These are phyloP conservation scores for Euura saliciscinereae DNA, from an alignment of 1,140 invertebrate genomes.

Conservation along the genomic window DNA sequence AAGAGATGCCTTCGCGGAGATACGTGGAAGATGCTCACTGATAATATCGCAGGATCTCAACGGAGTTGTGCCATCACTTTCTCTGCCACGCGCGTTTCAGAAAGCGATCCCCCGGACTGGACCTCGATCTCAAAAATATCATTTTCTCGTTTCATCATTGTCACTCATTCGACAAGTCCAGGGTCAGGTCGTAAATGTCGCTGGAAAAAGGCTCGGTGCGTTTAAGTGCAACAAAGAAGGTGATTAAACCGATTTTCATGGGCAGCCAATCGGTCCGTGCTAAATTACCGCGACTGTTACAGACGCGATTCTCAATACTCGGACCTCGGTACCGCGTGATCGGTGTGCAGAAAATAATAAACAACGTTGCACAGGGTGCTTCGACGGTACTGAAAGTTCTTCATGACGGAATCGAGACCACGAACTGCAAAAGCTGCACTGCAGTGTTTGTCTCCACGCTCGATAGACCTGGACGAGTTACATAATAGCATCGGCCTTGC, in stretches of 20 bases:
- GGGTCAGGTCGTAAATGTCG: background rate
- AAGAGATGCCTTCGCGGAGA: constrained; percentile 1
- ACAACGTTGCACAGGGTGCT: too few species aligned
- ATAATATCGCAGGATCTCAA: background rate
- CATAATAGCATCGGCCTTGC: constrained; percentile 51
- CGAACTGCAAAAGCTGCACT: too few species aligned
- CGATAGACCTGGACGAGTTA: constrained; percentile 29
- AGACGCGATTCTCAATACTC: too few species aligned
- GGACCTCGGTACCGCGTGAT: too few species aligned
- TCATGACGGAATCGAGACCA: too few species aligned
- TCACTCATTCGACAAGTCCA: background rate
- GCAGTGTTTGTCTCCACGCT: background rate
- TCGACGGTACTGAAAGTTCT: too few species aligned
- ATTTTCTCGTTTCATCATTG: background rate
- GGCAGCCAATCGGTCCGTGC: background rate
- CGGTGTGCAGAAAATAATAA: too few species aligned
- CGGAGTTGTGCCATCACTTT: background rate
- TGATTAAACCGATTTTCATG: background rate
- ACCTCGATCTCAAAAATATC: background rate
- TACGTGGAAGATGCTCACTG: background rate
- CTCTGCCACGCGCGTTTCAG: background rate
- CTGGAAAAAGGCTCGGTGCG: background rate
- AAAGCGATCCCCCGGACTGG: background rate
- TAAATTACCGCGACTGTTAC: constrained; percentile 32
- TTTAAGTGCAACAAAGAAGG: background rate